phyloP scores from a whole-genome alignment of 2,888 invertebrate species.

The Aphidius colemani region DNA sequence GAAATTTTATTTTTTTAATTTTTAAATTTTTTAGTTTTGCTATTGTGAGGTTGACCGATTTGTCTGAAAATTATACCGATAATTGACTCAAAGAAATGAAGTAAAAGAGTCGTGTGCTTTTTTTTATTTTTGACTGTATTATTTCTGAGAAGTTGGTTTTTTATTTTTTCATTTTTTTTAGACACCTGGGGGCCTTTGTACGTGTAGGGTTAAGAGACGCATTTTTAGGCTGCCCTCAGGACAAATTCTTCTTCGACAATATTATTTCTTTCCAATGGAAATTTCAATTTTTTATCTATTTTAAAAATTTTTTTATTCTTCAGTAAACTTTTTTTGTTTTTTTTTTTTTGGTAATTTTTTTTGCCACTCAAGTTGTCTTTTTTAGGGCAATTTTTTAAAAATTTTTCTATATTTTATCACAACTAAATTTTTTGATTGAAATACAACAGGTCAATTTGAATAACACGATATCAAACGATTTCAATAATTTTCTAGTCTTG shows the following conservation, averaged over 20 bases:
- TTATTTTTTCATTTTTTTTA: neutral
- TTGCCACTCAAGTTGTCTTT: too few relatives aligned
- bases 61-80: neutral
- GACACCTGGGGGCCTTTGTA: conserved; percentile 7
- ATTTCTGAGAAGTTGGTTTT: conserved; percentile 14
- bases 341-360: neutral
- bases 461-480: conserved; percentile 35
- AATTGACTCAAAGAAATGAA: conserved; percentile 12
- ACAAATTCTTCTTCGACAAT: conserved; percentile 16
- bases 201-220: conserved; percentile 16
- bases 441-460: too few relatives aligned
- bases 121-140: neutral
- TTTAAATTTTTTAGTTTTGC: too few relatives aligned
- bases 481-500: conserved; percentile 41
- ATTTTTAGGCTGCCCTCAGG: conserved; percentile 18
- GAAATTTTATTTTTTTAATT: neutral
- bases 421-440: neutral
- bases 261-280: conserved; percentile 10
- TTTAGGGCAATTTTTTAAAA: too few relatives aligned
- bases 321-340: neutral
- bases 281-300: neutral
- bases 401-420: too few relatives aligned
- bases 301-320: neutral
- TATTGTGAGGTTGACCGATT: too few relatives aligned
- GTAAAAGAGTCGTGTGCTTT: neutral